These are phyloP conservation scores for Erebia palarica DNA, from an alignment of 2,888 invertebrate genomes.

Conservation along the genomic window DNA sequence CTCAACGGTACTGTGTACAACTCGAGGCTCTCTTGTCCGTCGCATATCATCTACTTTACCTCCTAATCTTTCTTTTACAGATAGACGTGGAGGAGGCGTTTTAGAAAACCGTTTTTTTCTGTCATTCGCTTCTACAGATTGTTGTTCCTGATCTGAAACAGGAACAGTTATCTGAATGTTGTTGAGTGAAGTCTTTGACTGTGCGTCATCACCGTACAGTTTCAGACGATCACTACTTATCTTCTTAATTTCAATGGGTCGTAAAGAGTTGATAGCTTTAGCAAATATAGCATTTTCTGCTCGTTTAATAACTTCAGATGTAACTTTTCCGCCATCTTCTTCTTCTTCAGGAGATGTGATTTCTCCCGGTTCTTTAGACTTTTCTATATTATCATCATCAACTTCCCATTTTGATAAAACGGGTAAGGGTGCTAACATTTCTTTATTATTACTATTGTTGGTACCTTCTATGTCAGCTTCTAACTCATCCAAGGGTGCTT, in stretches of 20 bases:
- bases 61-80: slow-evolving; percentile 91
- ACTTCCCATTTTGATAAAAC: slow-evolving; percentile 95
- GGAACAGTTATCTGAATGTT: slow-evolving; percentile 83
- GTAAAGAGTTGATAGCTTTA: slow-evolving; percentile 91
- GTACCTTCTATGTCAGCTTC: slow-evolving; percentile 74
- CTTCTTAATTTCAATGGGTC: slow-evolving; percentile 89
- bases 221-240: slow-evolving; percentile 87
- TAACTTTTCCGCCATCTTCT: slow-evolving; percentile 86
- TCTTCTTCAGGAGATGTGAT: slow-evolving; percentile 73
- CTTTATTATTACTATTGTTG: slow-evolving; percentile 68
- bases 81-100: slow-evolving; percentile 84
- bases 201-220: slow-evolving; percentile 81
- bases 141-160: slow-evolving; percentile 66
- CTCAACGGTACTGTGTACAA: slow-evolving; percentile 81
- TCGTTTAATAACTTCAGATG: slow-evolving; percentile 93
- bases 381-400: slow-evolving; percentile 80
- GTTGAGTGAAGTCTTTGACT: slow-evolving; percentile 65
- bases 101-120: slow-evolving; percentile 69
- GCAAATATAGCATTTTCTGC: slow-evolving; percentile 96
- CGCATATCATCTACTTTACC: slow-evolving; percentile 86
- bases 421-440: slow-evolving; percentile 88
- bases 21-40: slow-evolving; percentile 76
- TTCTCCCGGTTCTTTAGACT: slow-evolving; percentile 73
- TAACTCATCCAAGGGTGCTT: slow-evolving; percentile 81
- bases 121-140: slow-evolving; percentile 76